Evolutionary conservation across 2,888 invertebrate genomes (phyloP).

Genomic region (Oscheius sp.): DNA sequence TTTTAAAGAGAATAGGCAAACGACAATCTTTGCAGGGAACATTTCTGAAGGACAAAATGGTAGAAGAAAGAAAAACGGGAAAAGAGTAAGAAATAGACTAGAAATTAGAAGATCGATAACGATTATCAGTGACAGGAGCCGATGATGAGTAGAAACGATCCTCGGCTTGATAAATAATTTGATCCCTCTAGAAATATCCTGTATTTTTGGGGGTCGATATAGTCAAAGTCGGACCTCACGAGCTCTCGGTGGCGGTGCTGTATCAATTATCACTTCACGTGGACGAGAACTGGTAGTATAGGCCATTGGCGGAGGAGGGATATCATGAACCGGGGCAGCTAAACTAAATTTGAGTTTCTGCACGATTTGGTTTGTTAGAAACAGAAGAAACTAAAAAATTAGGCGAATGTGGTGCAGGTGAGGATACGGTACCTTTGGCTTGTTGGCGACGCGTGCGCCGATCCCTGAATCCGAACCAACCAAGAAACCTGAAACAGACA

Average conservation of each 20-base stretch:
- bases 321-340: slow-evolving; percentile 12
- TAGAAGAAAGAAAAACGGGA: too few relatives aligned
- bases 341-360: slow-evolving; percentile 15
- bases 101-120: slow-evolving; percentile 35
- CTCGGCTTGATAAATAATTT: slow-evolving; percentile 56
- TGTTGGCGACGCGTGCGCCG: slow-evolving; percentile 16
- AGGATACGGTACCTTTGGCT: slow-evolving; percentile 22
- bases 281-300: slow-evolving; percentile 15
- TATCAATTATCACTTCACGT: slow-evolving; percentile 31
- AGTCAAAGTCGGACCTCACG: slow-evolving; percentile 1
- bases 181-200: background rate
- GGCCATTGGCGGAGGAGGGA: slow-evolving; percentile 18
- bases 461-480: slow-evolving; percentile 69
- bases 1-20: background rate
- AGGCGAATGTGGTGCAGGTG: background rate
- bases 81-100: slow-evolving; percentile 1
- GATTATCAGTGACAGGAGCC: slow-evolving; percentile 42
- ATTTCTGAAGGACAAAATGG: background rate
- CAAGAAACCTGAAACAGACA: slow-evolving; percentile 60
- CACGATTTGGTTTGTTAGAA: background rate
- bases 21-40: slow-evolving; percentile 3
- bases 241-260: slow-evolving; percentile 27
- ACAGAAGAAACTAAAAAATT: background rate
- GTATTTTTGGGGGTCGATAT: background rate
- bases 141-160: slow-evolving; percentile 63